phyloP scores from a whole-genome alignment of 2,888 invertebrate genomes.

The Macropis europaea region DNA sequence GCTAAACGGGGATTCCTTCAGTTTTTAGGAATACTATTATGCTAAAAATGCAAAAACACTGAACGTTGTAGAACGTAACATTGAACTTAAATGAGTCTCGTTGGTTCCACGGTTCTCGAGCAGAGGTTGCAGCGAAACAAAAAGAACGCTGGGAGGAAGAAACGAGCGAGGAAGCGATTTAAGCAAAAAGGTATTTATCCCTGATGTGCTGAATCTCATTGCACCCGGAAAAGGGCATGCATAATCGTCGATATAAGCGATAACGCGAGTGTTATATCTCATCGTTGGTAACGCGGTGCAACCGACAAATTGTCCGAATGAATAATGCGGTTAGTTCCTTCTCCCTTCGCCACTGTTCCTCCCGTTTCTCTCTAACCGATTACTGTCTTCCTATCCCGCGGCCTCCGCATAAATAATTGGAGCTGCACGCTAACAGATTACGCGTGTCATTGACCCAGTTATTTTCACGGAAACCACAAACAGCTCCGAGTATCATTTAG shows the following conservation, averaged over 20 bases:
- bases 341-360: not conserved
- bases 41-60: too few relatives aligned
- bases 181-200: not conserved
- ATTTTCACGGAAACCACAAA: not conserved
- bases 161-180: not conserved
- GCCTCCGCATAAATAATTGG: not conserved
- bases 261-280: conserved; percentile 25
- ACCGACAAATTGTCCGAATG: conserved; percentile 58
- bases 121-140: not conserved
- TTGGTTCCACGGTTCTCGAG: not conserved
- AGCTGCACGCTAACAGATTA: not conserved
- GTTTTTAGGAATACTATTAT: too few relatives aligned
- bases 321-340: conserved; percentile 47
- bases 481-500: too few relatives aligned
- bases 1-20: too few relatives aligned
- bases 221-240: conserved; percentile 13
- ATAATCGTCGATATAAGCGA: conserved; percentile 30
- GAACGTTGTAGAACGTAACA: too few relatives aligned
- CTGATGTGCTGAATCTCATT: conserved; percentile 9
- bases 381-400: conserved; percentile 16
- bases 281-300: conserved; percentile 20
- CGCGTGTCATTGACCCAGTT: not conserved
- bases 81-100: too few relatives aligned
- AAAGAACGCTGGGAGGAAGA: too few relatives aligned
- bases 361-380: conserved; percentile 17